Percentiles rank a stretch among this genome's conserved stretches.
These are phyloP conservation scores for Ailurus styani DNA, from an alignment of 2,113 vertebrate genomes.

Conservation along the genomic window DNA sequence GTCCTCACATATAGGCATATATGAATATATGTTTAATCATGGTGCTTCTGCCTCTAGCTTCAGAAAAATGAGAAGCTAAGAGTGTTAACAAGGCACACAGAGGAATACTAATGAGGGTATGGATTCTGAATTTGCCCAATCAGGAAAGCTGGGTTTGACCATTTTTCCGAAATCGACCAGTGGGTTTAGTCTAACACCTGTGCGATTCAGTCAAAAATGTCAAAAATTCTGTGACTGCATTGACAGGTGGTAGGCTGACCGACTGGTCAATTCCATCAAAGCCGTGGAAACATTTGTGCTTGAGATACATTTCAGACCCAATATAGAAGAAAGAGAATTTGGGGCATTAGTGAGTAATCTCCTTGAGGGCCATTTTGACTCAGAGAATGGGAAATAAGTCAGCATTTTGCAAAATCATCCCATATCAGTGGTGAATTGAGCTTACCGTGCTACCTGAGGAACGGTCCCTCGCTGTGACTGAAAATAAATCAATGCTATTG, in stretches of 20 bases:
- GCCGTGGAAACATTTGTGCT: conserved; percentile 42
- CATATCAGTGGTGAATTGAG: neutral
- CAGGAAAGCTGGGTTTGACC: neutral
- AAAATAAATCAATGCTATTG: neutral
- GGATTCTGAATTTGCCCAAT: neutral
- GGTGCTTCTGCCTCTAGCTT: neutral
- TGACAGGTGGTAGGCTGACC: conserved; percentile 52
- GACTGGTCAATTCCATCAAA: conserved; percentile 29
- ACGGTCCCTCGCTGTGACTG: neutral
- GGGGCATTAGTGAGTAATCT: conserved; percentile 51
- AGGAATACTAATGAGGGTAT: neutral
- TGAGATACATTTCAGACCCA: conserved; percentile 56
- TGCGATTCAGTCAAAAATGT: conserved; percentile 59
- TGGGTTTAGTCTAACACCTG: conserved; percentile 46
- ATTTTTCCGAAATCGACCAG: neutral
- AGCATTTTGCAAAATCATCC: neutral
- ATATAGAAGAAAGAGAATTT: conserved; percentile 69
- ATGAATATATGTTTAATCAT: neutral
- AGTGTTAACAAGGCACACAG: neutral
- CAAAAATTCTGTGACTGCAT: conserved; percentile 37
- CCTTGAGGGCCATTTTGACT: neutral
- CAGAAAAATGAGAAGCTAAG: neutral
- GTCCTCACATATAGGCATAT: neutral
- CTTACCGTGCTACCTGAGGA: neutral
- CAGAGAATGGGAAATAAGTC: neutral